Evolutionary conservation across 1,140 invertebrate genomes (phyloP).

Genomic region (Orius laevigatus): DNA sequence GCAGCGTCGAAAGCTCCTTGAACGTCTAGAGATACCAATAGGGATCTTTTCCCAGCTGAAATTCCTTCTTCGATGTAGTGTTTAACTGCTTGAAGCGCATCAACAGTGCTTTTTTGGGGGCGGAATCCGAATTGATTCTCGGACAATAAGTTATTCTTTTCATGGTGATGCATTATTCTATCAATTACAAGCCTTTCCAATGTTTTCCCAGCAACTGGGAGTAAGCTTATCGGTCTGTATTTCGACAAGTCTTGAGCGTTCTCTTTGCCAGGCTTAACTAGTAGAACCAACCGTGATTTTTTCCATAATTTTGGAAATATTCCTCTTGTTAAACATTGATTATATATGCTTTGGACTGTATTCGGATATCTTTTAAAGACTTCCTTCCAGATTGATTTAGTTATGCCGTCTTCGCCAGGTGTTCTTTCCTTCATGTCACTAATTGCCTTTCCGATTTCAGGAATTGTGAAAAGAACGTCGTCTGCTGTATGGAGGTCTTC

Average conservation of each 20-base stretch:
- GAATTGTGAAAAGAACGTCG: neutral
- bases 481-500: neutral
- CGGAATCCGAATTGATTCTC: constrained; percentile 5
- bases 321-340: neutral
- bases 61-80: neutral
- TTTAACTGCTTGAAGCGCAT: neutral
- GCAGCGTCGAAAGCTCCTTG: no score
- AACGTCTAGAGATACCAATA: no score
- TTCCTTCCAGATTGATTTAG: neutral
- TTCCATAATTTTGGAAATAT: constrained; percentile 5
- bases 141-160: neutral
- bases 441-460: neutral
- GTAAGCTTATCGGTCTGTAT: constrained; percentile 8
- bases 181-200: constrained; percentile 4
- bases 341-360: neutral
- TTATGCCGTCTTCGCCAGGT: constrained; percentile 2
- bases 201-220: neutral
- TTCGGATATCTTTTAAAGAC: neutral
- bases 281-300: neutral
- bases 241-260: neutral
- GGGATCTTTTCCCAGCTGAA: no score
- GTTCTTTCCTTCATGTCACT: neutral
- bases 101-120: neutral
- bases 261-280: constrained; percentile 2
- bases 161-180: neutral